A percentile compares a stretch with the other conserved stretches of the same genome.
Evolutionary conservation across 2,113 vertebrate genomes (phyloP).

Genomic region (Corydoras maculifer): DNA sequence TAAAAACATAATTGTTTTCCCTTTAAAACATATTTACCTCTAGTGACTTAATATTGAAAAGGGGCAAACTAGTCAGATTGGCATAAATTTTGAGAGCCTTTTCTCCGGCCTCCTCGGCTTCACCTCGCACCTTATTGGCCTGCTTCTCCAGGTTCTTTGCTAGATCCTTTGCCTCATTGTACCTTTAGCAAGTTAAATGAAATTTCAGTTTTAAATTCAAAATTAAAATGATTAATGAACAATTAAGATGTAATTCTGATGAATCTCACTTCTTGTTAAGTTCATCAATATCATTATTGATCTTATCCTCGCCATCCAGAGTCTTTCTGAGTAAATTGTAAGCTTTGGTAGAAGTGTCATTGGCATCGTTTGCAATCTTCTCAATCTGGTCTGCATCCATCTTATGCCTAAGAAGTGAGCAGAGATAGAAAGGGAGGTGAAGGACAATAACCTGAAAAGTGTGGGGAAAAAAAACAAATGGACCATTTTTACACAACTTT

Average conservation of each 20-base stretch:
- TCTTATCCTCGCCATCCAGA: conserved; percentile 81
- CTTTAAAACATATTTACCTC: conserved; percentile 67
- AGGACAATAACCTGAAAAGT: too few species aligned
- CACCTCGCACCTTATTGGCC: conserved; percentile 75
- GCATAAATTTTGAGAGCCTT: conserved; percentile 86
- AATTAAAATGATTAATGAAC: too few species aligned
- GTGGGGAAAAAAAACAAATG: too few species aligned
- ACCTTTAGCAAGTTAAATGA: conserved; percentile 60
- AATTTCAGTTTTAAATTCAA: background rate
- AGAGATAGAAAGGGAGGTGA: background rate
- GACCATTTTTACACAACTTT: background rate
- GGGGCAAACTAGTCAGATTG: conserved; percentile 79
- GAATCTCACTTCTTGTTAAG: conserved; percentile 85
- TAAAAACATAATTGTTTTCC: too few species aligned
- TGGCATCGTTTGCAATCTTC: conserved; percentile 83
- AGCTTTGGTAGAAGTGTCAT: conserved; percentile 84
- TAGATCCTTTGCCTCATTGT: conserved; percentile 83
- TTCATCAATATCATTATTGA: conserved; percentile 77
- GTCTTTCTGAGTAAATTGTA: conserved; percentile 81
- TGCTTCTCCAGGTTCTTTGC: conserved; percentile 87
- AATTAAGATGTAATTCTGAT: background rate
- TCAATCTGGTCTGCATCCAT: conserved; percentile 91
- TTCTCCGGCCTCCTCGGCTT: conserved; percentile 83
- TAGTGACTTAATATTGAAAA: conserved; percentile 71
- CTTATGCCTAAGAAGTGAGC: conserved; percentile 72